Evolutionary conservation across 2,888 invertebrate genomes (phyloP).

Genomic region (Leptopterna dolabrata): DNA sequence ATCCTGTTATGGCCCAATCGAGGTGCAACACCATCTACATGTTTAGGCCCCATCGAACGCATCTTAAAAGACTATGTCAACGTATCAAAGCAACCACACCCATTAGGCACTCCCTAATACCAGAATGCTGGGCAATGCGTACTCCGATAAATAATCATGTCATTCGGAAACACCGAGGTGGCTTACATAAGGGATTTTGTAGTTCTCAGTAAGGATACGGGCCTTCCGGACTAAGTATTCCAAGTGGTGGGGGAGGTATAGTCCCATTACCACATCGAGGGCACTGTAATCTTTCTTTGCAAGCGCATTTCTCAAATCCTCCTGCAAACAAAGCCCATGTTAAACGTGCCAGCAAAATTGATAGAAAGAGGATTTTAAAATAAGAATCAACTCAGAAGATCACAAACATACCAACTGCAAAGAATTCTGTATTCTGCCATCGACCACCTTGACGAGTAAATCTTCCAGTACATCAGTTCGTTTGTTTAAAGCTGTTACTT

Average conservation of each 20-base stretch:
- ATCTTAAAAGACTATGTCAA: no score
- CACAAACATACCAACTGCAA: constrained; percentile 46
- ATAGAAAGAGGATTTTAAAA: no score
- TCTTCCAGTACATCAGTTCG: constrained; percentile 40
- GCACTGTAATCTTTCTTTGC: constrained; percentile 52
- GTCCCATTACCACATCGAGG: constrained; percentile 56
- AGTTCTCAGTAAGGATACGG: constrained; percentile 54
- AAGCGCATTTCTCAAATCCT: constrained; percentile 32
- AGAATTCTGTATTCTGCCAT: constrained; percentile 23
- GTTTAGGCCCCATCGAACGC: no score
- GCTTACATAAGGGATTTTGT: constrained; percentile 60
- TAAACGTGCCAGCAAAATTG: no score
- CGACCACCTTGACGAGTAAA: constrained; percentile 48
- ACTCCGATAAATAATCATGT: not conserved
- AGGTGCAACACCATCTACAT: no score
- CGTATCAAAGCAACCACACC: no score
- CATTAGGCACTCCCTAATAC: no score
- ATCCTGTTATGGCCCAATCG: no score
- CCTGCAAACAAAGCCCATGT: constrained; percentile 21
- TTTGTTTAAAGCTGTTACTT: constrained; percentile 37
- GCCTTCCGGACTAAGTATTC: constrained; percentile 58
- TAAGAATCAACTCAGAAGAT: no score
- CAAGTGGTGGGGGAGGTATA: constrained; percentile 55
- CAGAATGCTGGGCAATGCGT: no score
- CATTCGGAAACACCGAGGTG: no score